Conservation (phyloP, 1,140 invertebrate species). For the Sitodiplosis mosellana region DNA sequence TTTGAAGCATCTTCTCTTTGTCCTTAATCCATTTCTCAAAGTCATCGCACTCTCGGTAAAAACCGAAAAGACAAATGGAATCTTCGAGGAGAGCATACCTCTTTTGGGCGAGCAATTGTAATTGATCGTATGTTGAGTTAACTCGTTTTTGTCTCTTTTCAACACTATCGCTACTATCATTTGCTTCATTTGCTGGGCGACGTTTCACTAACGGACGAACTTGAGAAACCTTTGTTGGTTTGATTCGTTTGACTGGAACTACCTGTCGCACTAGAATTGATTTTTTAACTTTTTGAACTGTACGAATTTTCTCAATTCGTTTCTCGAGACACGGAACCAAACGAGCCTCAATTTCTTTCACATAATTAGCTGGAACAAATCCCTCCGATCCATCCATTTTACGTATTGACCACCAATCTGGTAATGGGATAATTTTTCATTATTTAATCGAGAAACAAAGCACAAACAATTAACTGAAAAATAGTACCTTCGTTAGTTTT, state of each 20-base stretch:
- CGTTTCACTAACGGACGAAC: constrained; percentile 27
- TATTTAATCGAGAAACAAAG: no score
- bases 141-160: constrained; percentile 65
- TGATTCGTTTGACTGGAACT: constrained; percentile 47
- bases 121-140: constrained; percentile 59
- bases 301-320: constrained; percentile 63
- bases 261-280: constrained; percentile 74
- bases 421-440: no score
- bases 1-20: constrained; percentile 72
- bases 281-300: constrained; percentile 72
- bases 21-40: constrained; percentile 96
- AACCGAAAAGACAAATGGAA: constrained; percentile 79
- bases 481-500: constrained; percentile 56
- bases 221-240: constrained; percentile 29
- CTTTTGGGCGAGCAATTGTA: constrained; percentile 58
- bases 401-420: constrained; percentile 96
- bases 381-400: constrained; percentile 83
- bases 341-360: constrained; percentile 80
- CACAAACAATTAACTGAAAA: no score
- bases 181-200: constrained; percentile 17
- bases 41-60: constrained; percentile 94
- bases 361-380: constrained; percentile 95
- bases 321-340: constrained; percentile 58
- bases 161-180: constrained; percentile 48
- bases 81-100: constrained; percentile 75